Percentiles rank a stretch among this genome's conserved stretches.
These are phyloP conservation scores for Okapia johnstoni DNA, from an alignment of 2,113 vertebrate species.

Conservation along the genomic window DNA sequence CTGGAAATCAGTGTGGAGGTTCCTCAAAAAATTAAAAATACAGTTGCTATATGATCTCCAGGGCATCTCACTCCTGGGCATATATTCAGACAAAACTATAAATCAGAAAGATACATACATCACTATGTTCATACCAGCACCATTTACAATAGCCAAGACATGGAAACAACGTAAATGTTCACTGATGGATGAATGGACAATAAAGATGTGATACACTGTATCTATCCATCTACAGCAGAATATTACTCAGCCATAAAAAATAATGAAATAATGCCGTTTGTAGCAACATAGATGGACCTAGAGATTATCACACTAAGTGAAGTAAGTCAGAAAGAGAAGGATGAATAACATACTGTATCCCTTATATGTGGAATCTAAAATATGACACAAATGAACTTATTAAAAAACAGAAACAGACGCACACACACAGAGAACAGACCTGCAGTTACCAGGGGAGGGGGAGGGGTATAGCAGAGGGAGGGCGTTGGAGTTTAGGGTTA, in stretches of 20 bases:
- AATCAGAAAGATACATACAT: not conserved
- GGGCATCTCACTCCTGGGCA: not conserved
- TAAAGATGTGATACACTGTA: not conserved
- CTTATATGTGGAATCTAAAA: not conserved
- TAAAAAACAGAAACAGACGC: not conserved
- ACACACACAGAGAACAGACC: not conserved
- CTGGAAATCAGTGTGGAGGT: not conserved
- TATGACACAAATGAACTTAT: not conserved
- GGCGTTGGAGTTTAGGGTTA: not conserved
- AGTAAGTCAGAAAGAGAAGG: not conserved
- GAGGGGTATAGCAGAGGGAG: not conserved
- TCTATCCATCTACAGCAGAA: not conserved
- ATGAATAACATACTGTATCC: not conserved
- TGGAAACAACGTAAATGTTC: not conserved
- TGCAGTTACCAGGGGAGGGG: not conserved
- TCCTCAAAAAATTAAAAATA: not conserved
- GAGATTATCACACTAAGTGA: not conserved
- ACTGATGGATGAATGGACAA: not conserved
- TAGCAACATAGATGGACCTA: not conserved
- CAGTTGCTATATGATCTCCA: not conserved
- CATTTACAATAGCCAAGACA: not conserved
- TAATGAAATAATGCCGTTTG: not conserved
- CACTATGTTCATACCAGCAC: not conserved
- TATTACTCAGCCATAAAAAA: not conserved
- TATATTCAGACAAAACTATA: not conserved